phyloP scores from a whole-genome alignment of 2,888 invertebrate genomes.

The Horisme vitalbata region DNA sequence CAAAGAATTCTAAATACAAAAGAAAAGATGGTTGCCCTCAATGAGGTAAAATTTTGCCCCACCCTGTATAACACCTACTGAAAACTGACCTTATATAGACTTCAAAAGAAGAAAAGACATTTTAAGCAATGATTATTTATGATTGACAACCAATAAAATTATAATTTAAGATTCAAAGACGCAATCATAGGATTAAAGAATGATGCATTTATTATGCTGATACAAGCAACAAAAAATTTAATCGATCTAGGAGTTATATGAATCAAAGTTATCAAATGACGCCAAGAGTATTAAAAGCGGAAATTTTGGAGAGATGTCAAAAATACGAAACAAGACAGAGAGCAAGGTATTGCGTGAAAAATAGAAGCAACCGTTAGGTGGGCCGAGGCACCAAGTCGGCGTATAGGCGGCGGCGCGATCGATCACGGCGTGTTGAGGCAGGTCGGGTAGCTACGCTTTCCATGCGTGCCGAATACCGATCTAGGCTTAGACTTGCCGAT shows the following conservation, averaged over 20 bases:
- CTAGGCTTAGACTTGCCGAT: conserved; percentile 13
- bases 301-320: conserved; percentile 29
- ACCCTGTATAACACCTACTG: too few relatives aligned
- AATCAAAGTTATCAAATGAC: conserved; percentile 8
- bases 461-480: conserved; percentile 34
- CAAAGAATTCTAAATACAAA: too few relatives aligned
- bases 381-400: conserved; percentile 49
- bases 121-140: neutral
- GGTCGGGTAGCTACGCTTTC: conserved; percentile 63
- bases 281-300: conserved; percentile 6
- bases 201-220: neutral
- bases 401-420: conserved; percentile 59
- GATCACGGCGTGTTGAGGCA: conserved; percentile 70
- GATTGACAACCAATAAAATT: neutral
- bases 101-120: too few relatives aligned
- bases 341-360: conserved; percentile 32
- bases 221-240: neutral
- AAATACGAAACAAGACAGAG: conserved; percentile 16
- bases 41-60: too few relatives aligned
- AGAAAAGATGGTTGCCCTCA: too few relatives aligned
- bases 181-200: neutral
- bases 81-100: too few relatives aligned
- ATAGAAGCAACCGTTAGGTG: conserved; percentile 49
- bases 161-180: neutral
- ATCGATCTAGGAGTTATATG: conserved; percentile 4